These are phyloP conservation scores for Emesis russula DNA, from an alignment of 2,888 invertebrate species.

Conservation along the genomic window DNA sequence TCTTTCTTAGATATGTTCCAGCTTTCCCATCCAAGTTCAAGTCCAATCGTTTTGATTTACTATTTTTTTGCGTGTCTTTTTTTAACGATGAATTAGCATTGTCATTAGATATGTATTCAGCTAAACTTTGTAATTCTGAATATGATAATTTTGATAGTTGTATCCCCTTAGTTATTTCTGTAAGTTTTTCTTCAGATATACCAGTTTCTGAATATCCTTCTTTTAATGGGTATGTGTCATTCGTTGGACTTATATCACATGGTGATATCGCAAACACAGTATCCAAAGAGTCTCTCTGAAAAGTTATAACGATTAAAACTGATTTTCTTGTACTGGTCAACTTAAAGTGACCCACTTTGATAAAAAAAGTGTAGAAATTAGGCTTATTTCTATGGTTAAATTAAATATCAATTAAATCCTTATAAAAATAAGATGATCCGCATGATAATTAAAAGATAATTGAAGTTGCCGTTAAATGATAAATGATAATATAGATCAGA, in stretches of 20 bases:
- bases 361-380: too few relatives aligned
- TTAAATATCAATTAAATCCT: neutral
- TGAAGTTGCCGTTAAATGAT: too few relatives aligned
- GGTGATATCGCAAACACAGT: slow-evolving; percentile 97
- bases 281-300: slow-evolving; percentile 97
- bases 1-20: slow-evolving; percentile 94
- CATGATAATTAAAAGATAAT: too few relatives aligned
- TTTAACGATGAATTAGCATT: slow-evolving; percentile 94
- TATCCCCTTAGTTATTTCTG: slow-evolving; percentile 93
- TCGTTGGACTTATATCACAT: slow-evolving; percentile 93
- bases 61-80: slow-evolving; percentile 94
- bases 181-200: slow-evolving; percentile 93
- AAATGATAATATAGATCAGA: too few relatives aligned
- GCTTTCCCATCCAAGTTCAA: slow-evolving; percentile 94
- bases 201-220: slow-evolving; percentile 89
- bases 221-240: slow-evolving; percentile 87
- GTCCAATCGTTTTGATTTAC: slow-evolving; percentile 94
- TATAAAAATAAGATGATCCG: neutral
- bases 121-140: slow-evolving; percentile 94
- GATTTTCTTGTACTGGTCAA: neutral
- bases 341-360: neutral
- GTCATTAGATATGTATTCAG: slow-evolving; percentile 92
- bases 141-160: slow-evolving; percentile 94
- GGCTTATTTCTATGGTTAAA: neutral
- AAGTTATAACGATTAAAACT: slow-evolving; percentile 75